Percentiles rank a stretch among this genome's conserved stretches.
phyloP scores from a whole-genome alignment of 2,797 vertebrate genomes.

The Sphenodon punctatus region DNA sequence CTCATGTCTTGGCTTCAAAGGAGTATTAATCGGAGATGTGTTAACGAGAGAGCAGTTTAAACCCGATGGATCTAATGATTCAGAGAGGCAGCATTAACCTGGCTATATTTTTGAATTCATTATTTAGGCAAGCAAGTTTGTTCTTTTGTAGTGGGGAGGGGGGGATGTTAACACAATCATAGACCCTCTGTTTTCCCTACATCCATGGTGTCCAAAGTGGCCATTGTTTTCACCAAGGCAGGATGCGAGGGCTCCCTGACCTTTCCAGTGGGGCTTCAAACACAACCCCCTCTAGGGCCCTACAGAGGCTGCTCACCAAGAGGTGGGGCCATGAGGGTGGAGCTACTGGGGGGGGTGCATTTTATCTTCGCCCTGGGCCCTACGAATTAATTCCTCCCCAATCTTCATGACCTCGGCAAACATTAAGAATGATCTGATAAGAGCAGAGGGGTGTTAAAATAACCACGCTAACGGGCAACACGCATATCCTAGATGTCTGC shows the following conservation, averaged over 20 bases:
- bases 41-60: constrained; percentile 28
- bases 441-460: neutral
- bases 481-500: rapidly evolving
- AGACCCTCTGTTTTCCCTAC: too few species aligned
- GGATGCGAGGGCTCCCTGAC: too few species aligned
- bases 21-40: constrained; percentile 13
- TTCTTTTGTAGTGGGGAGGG: constrained; percentile 30
- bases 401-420: neutral
- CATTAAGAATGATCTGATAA: neutral
- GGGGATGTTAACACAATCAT: too few species aligned
- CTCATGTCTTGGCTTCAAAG: neutral
- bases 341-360: too few species aligned
- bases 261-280: too few species aligned
- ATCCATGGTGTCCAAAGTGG: too few species aligned
- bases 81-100: constrained; percentile 19
- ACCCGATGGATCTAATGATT: constrained; percentile 43
- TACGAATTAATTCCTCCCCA: neutral
- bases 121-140: constrained; percentile 44
- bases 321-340: too few species aligned
- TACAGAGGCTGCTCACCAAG: too few species aligned
- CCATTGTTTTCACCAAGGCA: too few species aligned
- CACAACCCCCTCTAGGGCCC: too few species aligned
- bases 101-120: constrained; percentile 45
- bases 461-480: neutral
- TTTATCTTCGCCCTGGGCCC: too few species aligned